A percentile compares a stretch with the other conserved stretches of the same genome.
phyloP scores from a whole-genome alignment of 1,140 invertebrate genomes.

The Heliconius hewitsoni region DNA sequence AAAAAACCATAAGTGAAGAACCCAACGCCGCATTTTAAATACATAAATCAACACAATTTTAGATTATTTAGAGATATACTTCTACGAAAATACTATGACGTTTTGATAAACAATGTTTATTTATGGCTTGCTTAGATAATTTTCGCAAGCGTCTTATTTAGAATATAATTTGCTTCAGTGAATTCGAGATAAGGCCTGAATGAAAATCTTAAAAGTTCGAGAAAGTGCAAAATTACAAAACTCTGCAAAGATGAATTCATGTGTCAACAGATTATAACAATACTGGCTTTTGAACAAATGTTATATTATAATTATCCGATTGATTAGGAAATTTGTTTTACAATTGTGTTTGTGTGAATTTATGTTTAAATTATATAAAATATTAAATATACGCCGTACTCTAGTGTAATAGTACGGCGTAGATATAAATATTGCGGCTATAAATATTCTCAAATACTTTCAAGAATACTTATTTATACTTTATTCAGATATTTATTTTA shows the following conservation, averaged over 20 bases:
- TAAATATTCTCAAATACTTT: too few species aligned
- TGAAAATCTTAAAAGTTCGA: conserved; percentile 38
- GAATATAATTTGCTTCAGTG: conserved; percentile 21
- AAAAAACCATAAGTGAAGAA: too few species aligned
- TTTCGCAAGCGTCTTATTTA: background rate
- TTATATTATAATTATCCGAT: background rate
- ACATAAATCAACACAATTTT: too few species aligned
- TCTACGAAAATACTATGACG: too few species aligned
- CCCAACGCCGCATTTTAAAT: too few species aligned
- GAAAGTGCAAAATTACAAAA: conserved; percentile 45
- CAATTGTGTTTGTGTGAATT: background rate
- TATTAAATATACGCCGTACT: too few species aligned
- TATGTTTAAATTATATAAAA: too few species aligned
- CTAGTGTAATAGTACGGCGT: too few species aligned
- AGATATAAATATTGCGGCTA: too few species aligned
- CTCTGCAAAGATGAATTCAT: conserved; percentile 31
- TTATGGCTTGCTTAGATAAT: background rate
- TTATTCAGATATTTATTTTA: too few species aligned
- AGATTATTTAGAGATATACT: too few species aligned
- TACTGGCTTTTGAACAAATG: background rate
- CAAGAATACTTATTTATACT: too few species aligned
- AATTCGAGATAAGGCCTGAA: conserved; percentile 26
- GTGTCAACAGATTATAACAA: conserved; percentile 30
- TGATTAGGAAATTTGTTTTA: background rate
- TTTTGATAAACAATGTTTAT: background rate